Percentiles rank a stretch among this genome's conserved stretches.
Evolutionary conservation across 2,113 vertebrate species (phyloP).

Genomic region (Acanthisitta chloris): DNA sequence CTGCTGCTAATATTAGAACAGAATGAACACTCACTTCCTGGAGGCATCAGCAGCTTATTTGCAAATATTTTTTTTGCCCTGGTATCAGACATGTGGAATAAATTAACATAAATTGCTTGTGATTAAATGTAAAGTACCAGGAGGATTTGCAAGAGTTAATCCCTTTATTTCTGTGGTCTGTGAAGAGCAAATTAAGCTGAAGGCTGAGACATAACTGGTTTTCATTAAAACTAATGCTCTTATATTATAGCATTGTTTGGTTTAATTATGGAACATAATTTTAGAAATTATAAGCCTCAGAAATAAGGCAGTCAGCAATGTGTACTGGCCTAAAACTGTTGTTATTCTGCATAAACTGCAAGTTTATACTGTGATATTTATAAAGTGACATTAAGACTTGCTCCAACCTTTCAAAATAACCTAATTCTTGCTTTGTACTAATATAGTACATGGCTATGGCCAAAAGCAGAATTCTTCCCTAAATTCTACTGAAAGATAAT

Average conservation of each 20-base stretch:
- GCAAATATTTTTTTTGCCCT: background rate
- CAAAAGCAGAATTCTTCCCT: background rate
- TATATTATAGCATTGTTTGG: background rate
- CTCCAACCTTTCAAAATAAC: background rate
- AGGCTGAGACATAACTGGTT: background rate
- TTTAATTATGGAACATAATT: conserved; percentile 16
- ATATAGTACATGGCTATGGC: background rate
- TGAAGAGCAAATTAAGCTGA: conserved; percentile 10
- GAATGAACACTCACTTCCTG: conserved; percentile 63
- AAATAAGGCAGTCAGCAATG: background rate
- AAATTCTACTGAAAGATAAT: background rate
- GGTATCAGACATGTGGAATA: conserved; percentile 69
- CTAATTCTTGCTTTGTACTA: background rate
- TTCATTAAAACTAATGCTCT: conserved; percentile 33
- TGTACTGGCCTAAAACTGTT: background rate
- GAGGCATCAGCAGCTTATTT: conserved; percentile 38
- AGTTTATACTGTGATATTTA: background rate
- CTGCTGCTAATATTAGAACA: conserved; percentile 73
- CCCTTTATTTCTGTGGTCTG: conserved; percentile 31
- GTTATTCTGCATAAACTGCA: background rate
- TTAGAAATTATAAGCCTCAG: background rate
- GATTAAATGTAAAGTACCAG: conserved; percentile 50
- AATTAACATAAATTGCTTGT: conserved; percentile 60
- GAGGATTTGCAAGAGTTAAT: conserved; percentile 51
- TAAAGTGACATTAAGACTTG: background rate